phyloP scores from a whole-genome alignment of 2,113 vertebrate species.

The Nerophis ophidion region DNA sequence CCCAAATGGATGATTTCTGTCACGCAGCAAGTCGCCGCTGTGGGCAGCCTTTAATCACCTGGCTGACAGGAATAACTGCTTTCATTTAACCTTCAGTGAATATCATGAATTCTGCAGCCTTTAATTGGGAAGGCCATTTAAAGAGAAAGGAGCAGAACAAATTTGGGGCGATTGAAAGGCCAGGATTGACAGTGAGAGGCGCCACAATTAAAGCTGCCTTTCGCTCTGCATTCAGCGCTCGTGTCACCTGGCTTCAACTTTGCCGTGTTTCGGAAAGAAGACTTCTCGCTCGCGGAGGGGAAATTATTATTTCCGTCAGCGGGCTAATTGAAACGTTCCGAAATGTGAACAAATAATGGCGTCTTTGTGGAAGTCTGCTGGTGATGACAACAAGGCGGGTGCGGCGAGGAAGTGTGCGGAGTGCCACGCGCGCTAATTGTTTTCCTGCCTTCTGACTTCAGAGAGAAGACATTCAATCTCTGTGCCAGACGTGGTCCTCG shows the following conservation, averaged over 20 bases:
- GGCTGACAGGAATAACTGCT: slow-evolving; percentile 99
- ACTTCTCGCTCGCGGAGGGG: slow-evolving; percentile 46
- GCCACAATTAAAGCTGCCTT: slow-evolving; percentile 99
- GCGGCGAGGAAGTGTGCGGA: slow-evolving; percentile 77
- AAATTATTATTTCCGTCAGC: slow-evolving; percentile 61
- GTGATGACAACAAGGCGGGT: slow-evolving; percentile 68
- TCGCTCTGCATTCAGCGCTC: slow-evolving; percentile 95
- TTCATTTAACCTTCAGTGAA: slow-evolving; percentile 99
- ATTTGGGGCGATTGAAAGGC: slow-evolving; percentile 99
- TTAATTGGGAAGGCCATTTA: slow-evolving; percentile 99
- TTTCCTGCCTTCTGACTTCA: slow-evolving; percentile 73
- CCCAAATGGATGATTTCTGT: slow-evolving; percentile 98
- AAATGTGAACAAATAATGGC: slow-evolving; percentile 62
- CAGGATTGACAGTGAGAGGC: slow-evolving; percentile 99
- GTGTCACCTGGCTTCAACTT: slow-evolving; percentile 89
- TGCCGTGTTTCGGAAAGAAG: slow-evolving; percentile 91
- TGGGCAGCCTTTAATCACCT: slow-evolving; percentile 99
- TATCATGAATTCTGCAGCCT: slow-evolving; percentile 99
- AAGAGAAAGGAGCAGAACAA: slow-evolving; percentile 99
- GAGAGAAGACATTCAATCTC: slow-evolving; percentile 75
- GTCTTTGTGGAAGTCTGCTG: slow-evolving; percentile 61
- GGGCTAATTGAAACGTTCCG: slow-evolving; percentile 75
- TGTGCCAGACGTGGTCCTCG: slow-evolving; percentile 70
- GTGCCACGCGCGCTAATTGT: slow-evolving; percentile 75
- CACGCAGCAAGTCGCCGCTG: slow-evolving; percentile 95